Evolutionary conservation across 2,797 vertebrate genomes (phyloP).

Genomic region (Alosa sapidissima): DNA sequence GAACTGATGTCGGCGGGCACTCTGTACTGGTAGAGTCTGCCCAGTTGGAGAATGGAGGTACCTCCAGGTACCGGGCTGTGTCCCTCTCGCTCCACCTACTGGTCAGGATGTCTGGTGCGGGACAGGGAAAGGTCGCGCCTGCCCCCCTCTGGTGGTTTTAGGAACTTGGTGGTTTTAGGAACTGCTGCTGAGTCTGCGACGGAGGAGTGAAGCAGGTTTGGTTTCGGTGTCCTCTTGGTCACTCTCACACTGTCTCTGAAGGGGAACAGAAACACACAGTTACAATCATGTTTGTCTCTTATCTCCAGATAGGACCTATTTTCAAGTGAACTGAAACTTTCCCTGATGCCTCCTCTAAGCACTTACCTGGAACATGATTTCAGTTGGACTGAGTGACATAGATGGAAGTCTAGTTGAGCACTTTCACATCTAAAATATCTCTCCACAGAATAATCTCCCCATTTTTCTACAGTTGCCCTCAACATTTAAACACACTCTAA

Average conservation of each 20-base stretch:
- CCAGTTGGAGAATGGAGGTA: constrained; percentile 1
- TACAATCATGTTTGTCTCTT: no score
- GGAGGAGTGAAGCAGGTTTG: constrained; percentile 62
- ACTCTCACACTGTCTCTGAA: constrained; percentile 81
- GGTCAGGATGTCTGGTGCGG: neutral
- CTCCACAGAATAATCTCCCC: neutral
- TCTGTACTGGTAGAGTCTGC: neutral
- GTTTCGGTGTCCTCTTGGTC: constrained; percentile 73
- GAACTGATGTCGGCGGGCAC: neutral
- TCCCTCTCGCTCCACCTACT: constrained; percentile 7
- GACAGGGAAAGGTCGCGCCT: neutral
- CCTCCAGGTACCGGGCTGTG: constrained; percentile 25
- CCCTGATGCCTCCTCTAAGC: neutral
- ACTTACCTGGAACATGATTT: no score
- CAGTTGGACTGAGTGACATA: no score
- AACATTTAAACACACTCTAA: neutral
- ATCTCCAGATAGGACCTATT: neutral
- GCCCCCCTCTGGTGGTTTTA: constrained; percentile 49
- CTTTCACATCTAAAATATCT: neutral
- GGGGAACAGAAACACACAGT: constrained; percentile 5
- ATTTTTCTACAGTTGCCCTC: neutral
- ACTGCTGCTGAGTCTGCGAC: constrained; percentile 71
- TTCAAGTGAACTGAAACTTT: neutral
- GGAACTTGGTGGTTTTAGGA: constrained; percentile 67
- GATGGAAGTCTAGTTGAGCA: no score